These are phyloP conservation scores for Craseonycteris thonglongyai DNA, from an alignment of 2,113 vertebrate genomes.

Conservation along the genomic window DNA sequence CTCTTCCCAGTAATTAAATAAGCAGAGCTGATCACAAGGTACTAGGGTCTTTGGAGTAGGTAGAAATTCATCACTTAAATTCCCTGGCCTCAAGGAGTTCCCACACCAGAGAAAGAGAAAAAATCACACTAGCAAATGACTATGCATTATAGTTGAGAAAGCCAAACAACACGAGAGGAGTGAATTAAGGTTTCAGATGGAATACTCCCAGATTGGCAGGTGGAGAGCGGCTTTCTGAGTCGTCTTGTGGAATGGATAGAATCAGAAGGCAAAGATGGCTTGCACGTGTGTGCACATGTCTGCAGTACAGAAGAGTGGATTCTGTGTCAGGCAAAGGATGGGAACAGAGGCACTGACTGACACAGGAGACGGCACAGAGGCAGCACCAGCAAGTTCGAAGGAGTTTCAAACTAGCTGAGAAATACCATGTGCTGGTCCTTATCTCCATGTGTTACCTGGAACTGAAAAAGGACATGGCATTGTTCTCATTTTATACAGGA, in stretches of 20 bases:
- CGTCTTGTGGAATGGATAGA: not conserved
- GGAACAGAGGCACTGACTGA: not conserved
- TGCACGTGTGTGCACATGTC: accelerated
- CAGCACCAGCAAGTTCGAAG: not conserved
- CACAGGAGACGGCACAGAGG: not conserved
- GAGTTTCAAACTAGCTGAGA: not conserved
- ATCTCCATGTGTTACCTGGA: not conserved
- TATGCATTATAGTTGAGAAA: not conserved
- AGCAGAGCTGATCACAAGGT: not conserved
- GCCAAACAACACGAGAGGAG: not conserved
- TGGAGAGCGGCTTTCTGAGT: not conserved
- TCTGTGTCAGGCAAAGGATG: not conserved
- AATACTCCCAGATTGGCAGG: not conserved
- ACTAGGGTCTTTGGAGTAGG: not conserved
- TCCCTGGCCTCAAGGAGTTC: not conserved
- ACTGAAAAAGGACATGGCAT: not conserved
- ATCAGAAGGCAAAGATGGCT: not conserved
- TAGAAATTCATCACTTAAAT: not conserved
- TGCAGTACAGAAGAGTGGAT: not conserved
- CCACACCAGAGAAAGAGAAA: not conserved
- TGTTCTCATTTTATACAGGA: not conserved
- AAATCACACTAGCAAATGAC: not conserved
- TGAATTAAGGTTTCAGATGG: not conserved
- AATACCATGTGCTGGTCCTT: not conserved
- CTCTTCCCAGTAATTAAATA: not conserved